Evolutionary conservation across 1,140 invertebrate species (phyloP).

Genomic region (Solenopsis fugax): DNA sequence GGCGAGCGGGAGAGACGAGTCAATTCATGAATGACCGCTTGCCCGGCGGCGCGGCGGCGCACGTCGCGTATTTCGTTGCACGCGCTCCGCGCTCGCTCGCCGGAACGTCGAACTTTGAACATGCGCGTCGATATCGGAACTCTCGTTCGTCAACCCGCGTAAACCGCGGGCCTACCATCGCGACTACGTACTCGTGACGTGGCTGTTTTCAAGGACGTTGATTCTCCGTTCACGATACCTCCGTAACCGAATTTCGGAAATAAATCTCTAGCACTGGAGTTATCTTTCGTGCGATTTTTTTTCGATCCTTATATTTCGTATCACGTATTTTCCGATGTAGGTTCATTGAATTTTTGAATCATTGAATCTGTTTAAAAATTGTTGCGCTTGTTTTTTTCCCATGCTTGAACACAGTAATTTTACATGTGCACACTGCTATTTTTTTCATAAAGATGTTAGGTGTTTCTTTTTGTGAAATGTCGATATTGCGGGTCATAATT

Average conservation of each 20-base stretch:
- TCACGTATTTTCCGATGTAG: neutral
- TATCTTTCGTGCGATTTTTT: too few relatives aligned
- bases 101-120: conserved; percentile 35
- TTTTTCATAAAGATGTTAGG: neutral
- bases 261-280: neutral
- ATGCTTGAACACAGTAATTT: neutral
- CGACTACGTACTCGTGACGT: neutral
- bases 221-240: neutral
- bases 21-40: conserved; percentile 79
- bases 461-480: neutral
- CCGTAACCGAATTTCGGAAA: neutral
- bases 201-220: neutral
- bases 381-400: neutral
- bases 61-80: conserved; percentile 54
- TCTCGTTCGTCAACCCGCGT: neutral
- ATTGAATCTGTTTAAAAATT: neutral
- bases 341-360: neutral
- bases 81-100: conserved; percentile 18
- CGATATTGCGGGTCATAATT: neutral
- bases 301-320: neutral
- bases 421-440: neutral
- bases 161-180: neutral
- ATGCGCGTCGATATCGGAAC: conserved; percentile 23
- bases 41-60: conserved; percentile 28
- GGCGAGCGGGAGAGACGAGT: conserved; percentile 64